phyloP scores from a whole-genome alignment of 30 jellyfish, hydroid and myxozoan species.

The Pseudorhiza aurosa region DNA sequence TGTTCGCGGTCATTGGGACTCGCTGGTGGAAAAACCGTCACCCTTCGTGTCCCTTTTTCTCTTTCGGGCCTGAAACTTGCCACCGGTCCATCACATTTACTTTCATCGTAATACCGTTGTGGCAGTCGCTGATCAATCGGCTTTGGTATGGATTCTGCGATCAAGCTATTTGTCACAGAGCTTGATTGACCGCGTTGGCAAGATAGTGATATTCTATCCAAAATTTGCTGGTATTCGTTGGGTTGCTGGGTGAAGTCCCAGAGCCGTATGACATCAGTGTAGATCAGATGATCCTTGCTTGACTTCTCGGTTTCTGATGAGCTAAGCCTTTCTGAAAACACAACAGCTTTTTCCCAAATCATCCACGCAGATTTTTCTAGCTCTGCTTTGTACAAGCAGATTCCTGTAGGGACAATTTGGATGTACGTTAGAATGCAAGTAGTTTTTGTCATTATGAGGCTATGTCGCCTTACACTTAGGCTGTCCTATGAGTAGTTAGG shows the following conservation, averaged over 20 bases:
- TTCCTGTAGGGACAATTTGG: conserved; percentile 17
- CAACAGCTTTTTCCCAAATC: conserved; percentile 85
- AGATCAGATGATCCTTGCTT: conserved; percentile 40
- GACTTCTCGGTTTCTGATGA: background rate
- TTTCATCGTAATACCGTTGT: conserved; percentile 11
- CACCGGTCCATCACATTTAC: background rate
- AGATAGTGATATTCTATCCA: conserved; percentile 48
- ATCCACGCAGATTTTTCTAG: conserved; percentile 59
- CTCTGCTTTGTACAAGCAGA: conserved; percentile 64
- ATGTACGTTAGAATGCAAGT: background rate
- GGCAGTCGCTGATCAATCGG: background rate
- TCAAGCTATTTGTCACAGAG: conserved; percentile 41
- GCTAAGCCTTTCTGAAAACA: conserved; percentile 81
- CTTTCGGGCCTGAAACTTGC: background rate
- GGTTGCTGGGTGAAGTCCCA: conserved; percentile 79
- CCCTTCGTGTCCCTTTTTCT: background rate
- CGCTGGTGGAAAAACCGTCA: conserved; percentile 72
- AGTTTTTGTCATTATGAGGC: no score
- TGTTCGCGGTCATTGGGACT: conserved; percentile 78
- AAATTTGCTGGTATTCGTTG: conserved; percentile 63
- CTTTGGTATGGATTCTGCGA: background rate
- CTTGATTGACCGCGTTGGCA: conserved; percentile 76
- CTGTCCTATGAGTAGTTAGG: no score
- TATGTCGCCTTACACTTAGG: no score
- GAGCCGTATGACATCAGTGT: conserved; percentile 75